Evolutionary conservation across 2,888 invertebrate species (phyloP).

Genomic region (Trilocha varians): DNA sequence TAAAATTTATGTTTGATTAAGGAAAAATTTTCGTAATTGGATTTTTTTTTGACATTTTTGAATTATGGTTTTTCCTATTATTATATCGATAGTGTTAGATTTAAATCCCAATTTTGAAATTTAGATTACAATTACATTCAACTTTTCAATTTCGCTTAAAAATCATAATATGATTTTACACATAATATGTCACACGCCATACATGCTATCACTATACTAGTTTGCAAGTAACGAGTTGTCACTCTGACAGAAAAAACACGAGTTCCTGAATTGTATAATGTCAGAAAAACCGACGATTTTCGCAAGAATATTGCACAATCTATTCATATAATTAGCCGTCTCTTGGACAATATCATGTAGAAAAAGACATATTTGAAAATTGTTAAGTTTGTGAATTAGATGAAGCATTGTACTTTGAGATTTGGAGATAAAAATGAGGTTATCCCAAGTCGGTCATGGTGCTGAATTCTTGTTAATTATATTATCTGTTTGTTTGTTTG

Average conservation of each 20-base stretch:
- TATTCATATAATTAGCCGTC: constrained; percentile 43
- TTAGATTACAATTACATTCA: too few relatives aligned
- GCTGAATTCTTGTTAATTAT: constrained; percentile 5
- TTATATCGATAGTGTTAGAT: too few relatives aligned
- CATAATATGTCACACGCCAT: too few relatives aligned
- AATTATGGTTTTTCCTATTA: not conserved
- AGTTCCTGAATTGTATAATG: constrained; percentile 52
- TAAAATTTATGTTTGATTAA: not conserved
- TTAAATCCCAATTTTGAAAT: too few relatives aligned
- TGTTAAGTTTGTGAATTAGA: not conserved
- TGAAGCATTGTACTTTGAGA: constrained; percentile 1
- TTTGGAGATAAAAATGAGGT: constrained; percentile 16
- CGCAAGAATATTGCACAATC: constrained; percentile 54
- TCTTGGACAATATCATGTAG: constrained; percentile 27
- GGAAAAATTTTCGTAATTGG: not conserved
- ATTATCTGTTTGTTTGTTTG: not conserved
- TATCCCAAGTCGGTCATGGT: constrained; percentile 19
- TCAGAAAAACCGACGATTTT: constrained; percentile 39
- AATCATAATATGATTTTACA: too few relatives aligned
- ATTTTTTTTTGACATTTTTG: not conserved
- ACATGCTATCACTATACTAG: too few relatives aligned
- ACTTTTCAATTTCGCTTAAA: too few relatives aligned
- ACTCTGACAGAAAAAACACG: constrained; percentile 19
- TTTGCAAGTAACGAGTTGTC: too few relatives aligned
- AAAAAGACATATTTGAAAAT: not conserved